Conservation (phyloP, 2,888 invertebrate species). For the Unio pictorum region DNA sequence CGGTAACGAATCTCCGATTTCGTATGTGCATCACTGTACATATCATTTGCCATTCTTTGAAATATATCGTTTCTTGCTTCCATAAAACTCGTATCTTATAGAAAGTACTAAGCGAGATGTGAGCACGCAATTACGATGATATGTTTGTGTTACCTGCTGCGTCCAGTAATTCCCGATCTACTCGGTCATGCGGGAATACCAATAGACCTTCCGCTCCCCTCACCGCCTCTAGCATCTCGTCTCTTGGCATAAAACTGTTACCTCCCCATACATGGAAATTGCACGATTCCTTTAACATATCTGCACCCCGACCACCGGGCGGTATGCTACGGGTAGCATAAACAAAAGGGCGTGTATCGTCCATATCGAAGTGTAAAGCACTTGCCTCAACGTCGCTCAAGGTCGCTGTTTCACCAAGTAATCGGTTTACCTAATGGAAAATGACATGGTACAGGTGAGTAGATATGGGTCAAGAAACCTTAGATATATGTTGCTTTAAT, state of each 20-base stretch:
- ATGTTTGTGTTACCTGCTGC: slow-evolving; percentile 23
- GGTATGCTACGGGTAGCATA: slow-evolving; percentile 17
- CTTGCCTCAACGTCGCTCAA: too few species aligned
- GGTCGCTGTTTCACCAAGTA: too few species aligned
- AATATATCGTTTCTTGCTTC: too few species aligned
- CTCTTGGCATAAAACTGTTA: slow-evolving; percentile 14
- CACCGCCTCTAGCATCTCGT: slow-evolving; percentile 21
- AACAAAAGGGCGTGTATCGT: slow-evolving; percentile 14
- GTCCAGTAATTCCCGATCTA: slow-evolving; percentile 29
- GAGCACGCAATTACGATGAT: not conserved
- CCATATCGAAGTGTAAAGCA: too few species aligned
- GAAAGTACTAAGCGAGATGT: not conserved
- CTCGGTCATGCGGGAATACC: slow-evolving; percentile 25
- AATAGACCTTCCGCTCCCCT: not conserved
- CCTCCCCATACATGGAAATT: slow-evolving; percentile 11
- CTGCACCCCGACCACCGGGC: slow-evolving; percentile 3
- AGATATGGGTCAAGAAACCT: too few species aligned
- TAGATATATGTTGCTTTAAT: too few species aligned
- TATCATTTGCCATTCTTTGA: too few species aligned
- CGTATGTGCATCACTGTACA: too few species aligned
- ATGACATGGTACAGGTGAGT: too few species aligned
- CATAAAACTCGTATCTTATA: too few species aligned
- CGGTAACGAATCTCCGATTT: too few species aligned
- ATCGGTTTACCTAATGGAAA: too few species aligned
- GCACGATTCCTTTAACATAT: slow-evolving; percentile 11